Evolutionary conservation across 2,113 vertebrate species (phyloP), one percentile per base, ranked within the genome.

Genomic region (Anseranas semipalmata): DNA sequence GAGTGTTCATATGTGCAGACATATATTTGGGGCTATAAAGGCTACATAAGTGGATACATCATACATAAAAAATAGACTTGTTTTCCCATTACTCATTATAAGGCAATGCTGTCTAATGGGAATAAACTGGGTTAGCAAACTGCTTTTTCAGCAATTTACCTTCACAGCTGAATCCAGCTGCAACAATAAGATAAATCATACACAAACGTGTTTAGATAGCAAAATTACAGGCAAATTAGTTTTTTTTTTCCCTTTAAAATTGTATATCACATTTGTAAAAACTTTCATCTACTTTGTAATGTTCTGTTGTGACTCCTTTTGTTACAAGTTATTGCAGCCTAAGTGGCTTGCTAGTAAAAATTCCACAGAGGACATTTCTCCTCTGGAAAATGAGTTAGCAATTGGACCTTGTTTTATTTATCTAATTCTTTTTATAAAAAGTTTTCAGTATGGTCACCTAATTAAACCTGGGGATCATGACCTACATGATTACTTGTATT

Each of bases 11-110:
- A 66, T 59, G 48, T 59, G 22, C 25, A 90, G 35, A 58, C 10
- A 71, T 65, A 73, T 85, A 87, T 95, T 66, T 90, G 55, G 12
- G 12, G 13, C 71, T 89, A 48, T 43, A 89, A 94, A 89, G 63
- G 27, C 67, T 90, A 81, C 67, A 80, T 91, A 93, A 94, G 89
- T 72, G 73, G 76, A 82, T 87, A 59, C 32, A 90, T 92, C 77
- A 92, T 83, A n/a, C 85, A 89, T 94, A 85, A 96, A 95, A 95
- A 72, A 68, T 25, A 94, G 84, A 65, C 28, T 93, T 96, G 48
- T 96, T 97, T 96, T 89, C 63, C 48, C 88, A 95, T 95, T 97
- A 87, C 52, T 93, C 96, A 95, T 95, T 96, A 96, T 77, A 89
- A 95, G 66, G 87, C 74, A 83, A 21, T 66, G n/a, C 6, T 88